A percentile compares a stretch with the other conserved stretches of the same genome.
phyloP scores from a whole-genome alignment of 2,888 invertebrate genomes.

The Elysia crispata region DNA sequence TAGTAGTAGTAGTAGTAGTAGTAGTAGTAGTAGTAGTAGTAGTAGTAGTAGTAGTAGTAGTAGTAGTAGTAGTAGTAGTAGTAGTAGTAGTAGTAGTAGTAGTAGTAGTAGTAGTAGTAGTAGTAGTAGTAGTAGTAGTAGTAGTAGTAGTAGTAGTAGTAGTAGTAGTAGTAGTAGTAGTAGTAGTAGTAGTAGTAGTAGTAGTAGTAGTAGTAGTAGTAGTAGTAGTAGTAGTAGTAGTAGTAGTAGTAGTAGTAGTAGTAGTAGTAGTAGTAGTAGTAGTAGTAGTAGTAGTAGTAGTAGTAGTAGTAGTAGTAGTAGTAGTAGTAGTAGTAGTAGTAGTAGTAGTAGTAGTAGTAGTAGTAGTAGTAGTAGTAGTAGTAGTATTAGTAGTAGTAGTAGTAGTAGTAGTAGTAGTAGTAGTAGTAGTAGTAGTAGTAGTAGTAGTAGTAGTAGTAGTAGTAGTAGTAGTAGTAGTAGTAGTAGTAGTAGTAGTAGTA shows the following conservation, averaged over 20 bases:
- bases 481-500: slow-evolving; percentile 9
- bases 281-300: not conserved
- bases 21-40: not conserved
- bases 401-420: slow-evolving; percentile 9
- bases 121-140: not conserved
- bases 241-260: slow-evolving; percentile 1
- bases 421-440: slow-evolving; percentile 9
- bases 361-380: too few species aligned
- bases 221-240: slow-evolving; percentile 1
- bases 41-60: not conserved
- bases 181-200: not conserved
- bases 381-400: too few species aligned
- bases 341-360: not conserved
- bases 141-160: not conserved
- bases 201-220: not conserved
- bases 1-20: not conserved
- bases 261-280: not conserved
- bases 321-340: not conserved
- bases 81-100: not conserved
- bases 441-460: slow-evolving; percentile 9
- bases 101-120: not conserved
- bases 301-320: too few species aligned
- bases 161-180: not conserved
- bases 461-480: slow-evolving; percentile 9
- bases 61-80: not conserved